Evolutionary conservation across 2,113 vertebrate species (phyloP).

Genomic region (Rhea americana): DNA sequence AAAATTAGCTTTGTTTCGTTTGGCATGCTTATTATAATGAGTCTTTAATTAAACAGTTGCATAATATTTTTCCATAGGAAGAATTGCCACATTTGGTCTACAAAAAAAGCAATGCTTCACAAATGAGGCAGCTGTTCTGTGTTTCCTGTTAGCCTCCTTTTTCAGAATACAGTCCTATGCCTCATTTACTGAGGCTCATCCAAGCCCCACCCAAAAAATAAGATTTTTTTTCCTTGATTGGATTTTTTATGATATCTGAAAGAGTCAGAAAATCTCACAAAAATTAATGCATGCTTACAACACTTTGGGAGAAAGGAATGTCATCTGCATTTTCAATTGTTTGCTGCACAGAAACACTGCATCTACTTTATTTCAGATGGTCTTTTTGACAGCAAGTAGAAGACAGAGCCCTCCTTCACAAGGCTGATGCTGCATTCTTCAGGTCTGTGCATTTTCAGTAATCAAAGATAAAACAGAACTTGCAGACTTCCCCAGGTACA

Average conservation of each 20-base stretch:
- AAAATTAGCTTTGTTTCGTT: not conserved
- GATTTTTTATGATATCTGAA: not conserved
- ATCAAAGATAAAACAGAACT: not conserved
- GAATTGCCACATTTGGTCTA: not conserved
- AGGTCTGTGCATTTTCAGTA: not conserved
- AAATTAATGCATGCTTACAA: not conserved
- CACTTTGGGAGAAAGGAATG: not conserved
- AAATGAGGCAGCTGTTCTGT: not conserved
- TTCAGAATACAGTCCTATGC: not conserved
- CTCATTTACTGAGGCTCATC: not conserved
- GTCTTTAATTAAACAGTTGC: not conserved
- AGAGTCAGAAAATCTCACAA: not conserved
- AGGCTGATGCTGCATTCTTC: not conserved
- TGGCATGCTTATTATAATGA: not conserved
- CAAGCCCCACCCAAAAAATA: not conserved
- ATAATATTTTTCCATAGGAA: not conserved
- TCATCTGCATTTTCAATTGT: conserved; percentile 5
- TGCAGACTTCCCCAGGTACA: not conserved
- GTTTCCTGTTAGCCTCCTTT: not conserved
- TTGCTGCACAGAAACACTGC: not conserved
- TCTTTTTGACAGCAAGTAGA: not conserved
- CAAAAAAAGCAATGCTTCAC: not conserved
- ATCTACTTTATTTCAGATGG: not conserved
- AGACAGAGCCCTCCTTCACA: not conserved
- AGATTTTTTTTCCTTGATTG: not conserved